Evolutionary conservation across 2,888 invertebrate species (phyloP), one percentile per base, ranked within the genome.

Genomic region (Pseudanteris insignis): DNA sequence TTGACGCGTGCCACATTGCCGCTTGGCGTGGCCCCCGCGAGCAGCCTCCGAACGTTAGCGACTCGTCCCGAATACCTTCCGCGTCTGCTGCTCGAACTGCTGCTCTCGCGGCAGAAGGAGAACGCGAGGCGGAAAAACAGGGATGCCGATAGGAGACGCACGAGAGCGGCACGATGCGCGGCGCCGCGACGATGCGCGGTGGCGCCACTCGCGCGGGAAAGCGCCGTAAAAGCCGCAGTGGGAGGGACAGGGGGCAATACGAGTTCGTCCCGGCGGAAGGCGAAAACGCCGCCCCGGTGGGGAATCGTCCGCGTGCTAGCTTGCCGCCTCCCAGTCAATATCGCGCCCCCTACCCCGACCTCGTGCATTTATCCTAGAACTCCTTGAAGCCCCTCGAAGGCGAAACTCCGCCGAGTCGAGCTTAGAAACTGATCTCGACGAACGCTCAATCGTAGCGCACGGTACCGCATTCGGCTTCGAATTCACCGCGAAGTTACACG

Each of bases 141-240:
- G 26, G 50, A 46, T 12, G 15, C 2, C 36, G 30, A 36, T 29
- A 29, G 36, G 46, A 36, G 58, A 48, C 36, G 59, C 58, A 58
- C 44, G 50, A 38, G 44, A 43, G 38, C 43, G 46, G 47, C 47
- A 37, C 46, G 51, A 30, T 48, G 33, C 48, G 37, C 51, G 58
- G 41, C 47, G 65, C 50, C 61, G 54, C 61, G 54, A 32, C 30
- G 60, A 25, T 60, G 53, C 53, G 60, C 53, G 47, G 32, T 47
- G 47, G 47, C 47, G 60, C 53, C 54, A 54, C 47, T 47, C 53
- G 53, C 53, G 60, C 60, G 60, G 60, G 60, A 60, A 60, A 60
- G 51, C 59, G 46, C 53, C 51, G 38, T 50, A 30, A 48, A 54
- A 50, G 48, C 50, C 46, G 54, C 61, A 55, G 54, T 44, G 18